A percentile compares a stretch with the other conserved stretches of the same genome.
Conservation (phyloP, 2,888 invertebrate species). For the Calephelis perditalis region DNA sequence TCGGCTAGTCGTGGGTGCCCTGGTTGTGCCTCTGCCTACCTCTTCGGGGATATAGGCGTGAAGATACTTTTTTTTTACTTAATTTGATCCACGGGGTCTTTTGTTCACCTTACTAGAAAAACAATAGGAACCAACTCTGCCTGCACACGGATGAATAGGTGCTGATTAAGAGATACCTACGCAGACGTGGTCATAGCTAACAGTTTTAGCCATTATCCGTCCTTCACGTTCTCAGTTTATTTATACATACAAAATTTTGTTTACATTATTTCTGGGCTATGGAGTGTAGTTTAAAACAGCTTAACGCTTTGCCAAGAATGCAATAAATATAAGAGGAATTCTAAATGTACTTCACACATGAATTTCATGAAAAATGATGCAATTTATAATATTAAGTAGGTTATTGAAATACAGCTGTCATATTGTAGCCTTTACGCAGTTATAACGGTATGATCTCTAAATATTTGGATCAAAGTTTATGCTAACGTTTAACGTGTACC, state of each 20-base stretch:
- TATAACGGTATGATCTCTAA: no score
- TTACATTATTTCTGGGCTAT: conserved; percentile 52
- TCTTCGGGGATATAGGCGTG: no score
- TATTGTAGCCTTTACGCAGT: no score
- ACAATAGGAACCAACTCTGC: no score
- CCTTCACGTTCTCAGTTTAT: conserved; percentile 39
- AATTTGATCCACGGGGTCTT: no score
- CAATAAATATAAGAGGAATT: conserved; percentile 18
- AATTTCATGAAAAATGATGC: conserved; percentile 4
- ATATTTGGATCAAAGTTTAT: no score
- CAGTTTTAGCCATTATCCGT: conserved; percentile 20
- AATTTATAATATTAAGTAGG: background rate
- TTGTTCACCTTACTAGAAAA: no score
- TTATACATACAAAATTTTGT: conserved; percentile 56
- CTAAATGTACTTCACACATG: conserved; percentile 6
- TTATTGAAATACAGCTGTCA: no score
- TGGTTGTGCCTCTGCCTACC: no score
- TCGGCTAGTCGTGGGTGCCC: no score
- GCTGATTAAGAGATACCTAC: conserved; percentile 7
- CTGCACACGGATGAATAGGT: background rate
- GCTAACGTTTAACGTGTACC: no score
- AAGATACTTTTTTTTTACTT: no score
- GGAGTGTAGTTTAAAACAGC: conserved; percentile 33
- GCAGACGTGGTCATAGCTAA: background rate
- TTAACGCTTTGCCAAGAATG: conserved; percentile 21